phyloP scores from a whole-genome alignment of 2,113 vertebrate species.

The Accipiter virgatus region DNA sequence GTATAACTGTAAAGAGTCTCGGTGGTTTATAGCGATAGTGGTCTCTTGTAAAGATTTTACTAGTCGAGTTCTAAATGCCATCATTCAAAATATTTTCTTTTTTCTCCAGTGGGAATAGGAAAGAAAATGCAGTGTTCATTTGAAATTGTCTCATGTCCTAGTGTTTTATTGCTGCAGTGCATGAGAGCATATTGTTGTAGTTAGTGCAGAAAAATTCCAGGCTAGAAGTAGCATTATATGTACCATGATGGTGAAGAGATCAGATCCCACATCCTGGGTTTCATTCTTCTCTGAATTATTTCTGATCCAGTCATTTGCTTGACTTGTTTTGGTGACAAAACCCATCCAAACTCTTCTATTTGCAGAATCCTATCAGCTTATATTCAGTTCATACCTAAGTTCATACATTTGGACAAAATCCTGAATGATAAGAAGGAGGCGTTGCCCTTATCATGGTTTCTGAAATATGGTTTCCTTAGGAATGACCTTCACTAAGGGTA shows the following conservation, averaged over 20 bases:
- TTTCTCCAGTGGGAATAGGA: background rate
- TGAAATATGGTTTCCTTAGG: slow-evolving; percentile 46
- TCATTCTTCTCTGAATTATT: background rate
- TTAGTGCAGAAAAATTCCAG: background rate
- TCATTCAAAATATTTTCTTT: background rate
- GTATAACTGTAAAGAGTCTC: background rate
- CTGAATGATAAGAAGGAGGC: slow-evolving; percentile 40
- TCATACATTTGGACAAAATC: slow-evolving; percentile 23
- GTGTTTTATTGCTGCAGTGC: background rate
- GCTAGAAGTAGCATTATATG: background rate
- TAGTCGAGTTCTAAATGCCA: background rate
- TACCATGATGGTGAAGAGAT: background rate
- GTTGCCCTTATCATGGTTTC: slow-evolving; percentile 20
- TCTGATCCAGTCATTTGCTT: background rate
- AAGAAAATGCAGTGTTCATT: background rate
- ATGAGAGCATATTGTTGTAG: background rate
- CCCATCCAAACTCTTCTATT: background rate
- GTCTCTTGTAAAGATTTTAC: background rate
- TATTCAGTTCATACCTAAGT: background rate
- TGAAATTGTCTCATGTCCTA: background rate
- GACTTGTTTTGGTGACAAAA: background rate
- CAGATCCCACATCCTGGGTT: background rate
- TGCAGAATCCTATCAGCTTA: background rate
- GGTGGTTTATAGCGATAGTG: background rate
- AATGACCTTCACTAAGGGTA: slow-evolving; percentile 48